These are phyloP conservation scores for Cyprinodon brontotheroides DNA, from an alignment of 2,113 vertebrate genomes.

Conservation along the genomic window DNA sequence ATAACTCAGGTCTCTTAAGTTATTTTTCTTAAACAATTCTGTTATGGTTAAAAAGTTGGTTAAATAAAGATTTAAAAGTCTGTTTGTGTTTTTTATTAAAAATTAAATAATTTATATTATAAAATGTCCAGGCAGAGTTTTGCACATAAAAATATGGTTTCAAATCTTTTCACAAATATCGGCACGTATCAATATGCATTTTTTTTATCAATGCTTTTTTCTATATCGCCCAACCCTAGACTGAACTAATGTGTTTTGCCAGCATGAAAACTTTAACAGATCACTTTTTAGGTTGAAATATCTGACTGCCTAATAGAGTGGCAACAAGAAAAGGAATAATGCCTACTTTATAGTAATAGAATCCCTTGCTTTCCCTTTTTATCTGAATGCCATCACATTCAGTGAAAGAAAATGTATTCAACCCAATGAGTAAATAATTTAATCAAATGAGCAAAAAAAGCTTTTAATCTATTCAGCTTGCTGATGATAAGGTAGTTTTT, in stretches of 20 bases:
- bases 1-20: too few species aligned
- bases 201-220: too few species aligned
- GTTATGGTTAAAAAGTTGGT: too few species aligned
- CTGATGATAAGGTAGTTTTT: constrained; percentile 22
- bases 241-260: constrained; percentile 16
- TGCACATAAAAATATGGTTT: too few species aligned
- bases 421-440: constrained; percentile 33
- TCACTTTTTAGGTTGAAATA: constrained; percentile 16
- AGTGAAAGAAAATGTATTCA: constrained; percentile 21
- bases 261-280: constrained; percentile 17
- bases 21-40: too few species aligned
- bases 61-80: too few species aligned
- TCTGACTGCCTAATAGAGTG: constrained; percentile 33
- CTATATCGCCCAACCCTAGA: too few species aligned
- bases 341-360: background rate
- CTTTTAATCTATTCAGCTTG: constrained; percentile 33
- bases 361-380: constrained; percentile 29
- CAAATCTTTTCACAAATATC: too few species aligned
- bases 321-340: constrained; percentile 24
- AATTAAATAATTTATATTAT: too few species aligned
- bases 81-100: too few species aligned
- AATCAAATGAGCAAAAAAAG: constrained; percentile 13
- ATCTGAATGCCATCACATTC: constrained; percentile 47
- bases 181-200: too few species aligned
- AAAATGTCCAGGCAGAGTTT: too few species aligned